These are phyloP conservation scores for Eubasilissa regina DNA, from an alignment of 1,140 invertebrate species.

Conservation along the genomic window DNA sequence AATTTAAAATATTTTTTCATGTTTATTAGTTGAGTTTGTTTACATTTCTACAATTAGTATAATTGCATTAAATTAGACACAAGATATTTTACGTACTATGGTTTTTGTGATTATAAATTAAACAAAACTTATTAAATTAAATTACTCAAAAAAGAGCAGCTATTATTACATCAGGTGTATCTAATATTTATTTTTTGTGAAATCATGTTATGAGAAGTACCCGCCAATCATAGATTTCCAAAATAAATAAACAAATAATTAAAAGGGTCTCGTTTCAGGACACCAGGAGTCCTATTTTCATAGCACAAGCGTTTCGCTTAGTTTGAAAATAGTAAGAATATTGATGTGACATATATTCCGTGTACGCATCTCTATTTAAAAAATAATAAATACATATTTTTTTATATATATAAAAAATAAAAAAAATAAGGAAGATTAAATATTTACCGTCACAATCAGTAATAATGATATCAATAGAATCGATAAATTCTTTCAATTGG, in stretches of 20 bases:
- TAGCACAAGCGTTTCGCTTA: too few species aligned
- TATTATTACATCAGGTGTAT: background rate
- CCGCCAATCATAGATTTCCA: background rate
- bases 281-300: background rate
- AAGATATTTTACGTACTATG: too few species aligned
- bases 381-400: background rate
- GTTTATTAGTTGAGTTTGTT: too few species aligned
- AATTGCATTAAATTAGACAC: too few species aligned
- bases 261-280: background rate
- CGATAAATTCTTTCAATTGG: background rate
- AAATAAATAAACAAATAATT: background rate
- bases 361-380: too few species aligned
- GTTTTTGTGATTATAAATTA: too few species aligned
- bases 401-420: background rate
- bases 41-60: too few species aligned
- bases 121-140: too few species aligned
- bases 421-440: background rate
- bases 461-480: conserved; percentile 3
- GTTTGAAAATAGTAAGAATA: too few species aligned
- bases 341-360: too few species aligned
- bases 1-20: too few species aligned
- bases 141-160: too few species aligned
- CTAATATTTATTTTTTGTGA: background rate
- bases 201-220: background rate
- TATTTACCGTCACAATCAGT: conserved; percentile 9